Base-by-base conservation (phyloP, 2,888 invertebrate genomes). In the Pardosa pseudoannulata region DNA sequence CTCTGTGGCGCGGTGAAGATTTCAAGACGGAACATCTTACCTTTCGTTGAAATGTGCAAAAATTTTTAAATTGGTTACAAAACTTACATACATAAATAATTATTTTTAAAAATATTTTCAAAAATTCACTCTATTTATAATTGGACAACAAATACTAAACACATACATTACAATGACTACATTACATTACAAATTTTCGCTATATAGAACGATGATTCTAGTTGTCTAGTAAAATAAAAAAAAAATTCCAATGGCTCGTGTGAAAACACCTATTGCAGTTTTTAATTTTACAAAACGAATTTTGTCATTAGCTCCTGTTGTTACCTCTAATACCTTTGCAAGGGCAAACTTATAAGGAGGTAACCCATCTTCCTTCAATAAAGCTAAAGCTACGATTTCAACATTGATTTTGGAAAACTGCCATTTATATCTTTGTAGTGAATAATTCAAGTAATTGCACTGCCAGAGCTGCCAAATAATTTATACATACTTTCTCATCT, bases 391-490 rank as follows among this genome's bases (percentile, higher is more conserved):
- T 23, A 19, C 56, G 0, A 5, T 2, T 23, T 2, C 11, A 1
- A 56, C 23, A 23, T 56, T 23, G 23, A 23, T 29, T 29, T 65
- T 65, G 1, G 28, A 3, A 29, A 65, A 65, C n/a, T 29, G 7
- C 67, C 67, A 67, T 27, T 90, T 90, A 90, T 76, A 91, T 90
- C 39, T 13, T 27, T 71, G 19, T 32, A 70, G 79, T 2, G 36
- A n/a, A 67, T 70, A 31, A 32, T 68, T 68, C 11, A 78, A 13
- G 28, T 79, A 79, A 19, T 46, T 19, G 0, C 19, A 5, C 9
- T 31, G n/a, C 70, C 56, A 56, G 2, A 9, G 16, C 23, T 36
- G 32, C 56, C 71, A 79, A 31, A 79, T 79, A 11, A 0, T 27
- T 62, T 71, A 71, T 19, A 28, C 6, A 2, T 19, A 23, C 32